Evolutionary conservation across 2,797 vertebrate species (phyloP), one percentile per base, ranked within the genome.

Genomic region (Sebastes goodei): DNA sequence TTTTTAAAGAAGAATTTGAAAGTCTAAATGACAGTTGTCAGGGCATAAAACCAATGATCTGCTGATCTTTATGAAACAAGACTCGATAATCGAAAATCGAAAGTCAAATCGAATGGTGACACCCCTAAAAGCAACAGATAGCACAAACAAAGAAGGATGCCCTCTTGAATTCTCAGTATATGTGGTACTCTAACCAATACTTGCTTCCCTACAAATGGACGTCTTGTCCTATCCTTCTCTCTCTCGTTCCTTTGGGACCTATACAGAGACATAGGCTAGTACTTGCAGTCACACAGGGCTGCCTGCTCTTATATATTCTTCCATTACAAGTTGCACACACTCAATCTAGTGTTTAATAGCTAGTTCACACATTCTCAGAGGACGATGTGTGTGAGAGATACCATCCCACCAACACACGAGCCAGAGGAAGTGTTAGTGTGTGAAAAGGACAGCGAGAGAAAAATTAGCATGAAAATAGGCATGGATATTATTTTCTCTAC

Each of bases 361-460:
- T 49, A 35, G 79, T 81, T n/a, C 21, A 66, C 53, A 42, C 61
- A 29, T 64, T 76, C 35, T 55, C 71, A 49, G 23, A 53, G n/a
- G 49, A 68, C 57, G 42, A 25, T 32, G 61, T 57, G 66, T 69
- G 35, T 61, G 70, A 59, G 32, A 59, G 62, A 57, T 57, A 6
- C 55, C 23, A 83, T 59, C 52, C 72, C 70, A 82, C 71, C 53
- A 78, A 62, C 73, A 38, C 33, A 81, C 7, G n/a, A 70, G 33
- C 49, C 42, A 62, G 49, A 68, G 38, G 30, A 27, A 17, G 3
- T 68, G 56, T 73, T 23, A 46, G 49, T 29, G 32, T 46, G 63
- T 71, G 66, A 71, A 78, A 66, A 15, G 20, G 32, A 35, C 30
- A 7, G 2, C 2, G 11, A 30, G 62, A 66, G 15, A 25, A 20